Base-by-base conservation (phyloP, 2,113 vertebrate genomes). In the Hemibagrus wyckioides region DNA sequence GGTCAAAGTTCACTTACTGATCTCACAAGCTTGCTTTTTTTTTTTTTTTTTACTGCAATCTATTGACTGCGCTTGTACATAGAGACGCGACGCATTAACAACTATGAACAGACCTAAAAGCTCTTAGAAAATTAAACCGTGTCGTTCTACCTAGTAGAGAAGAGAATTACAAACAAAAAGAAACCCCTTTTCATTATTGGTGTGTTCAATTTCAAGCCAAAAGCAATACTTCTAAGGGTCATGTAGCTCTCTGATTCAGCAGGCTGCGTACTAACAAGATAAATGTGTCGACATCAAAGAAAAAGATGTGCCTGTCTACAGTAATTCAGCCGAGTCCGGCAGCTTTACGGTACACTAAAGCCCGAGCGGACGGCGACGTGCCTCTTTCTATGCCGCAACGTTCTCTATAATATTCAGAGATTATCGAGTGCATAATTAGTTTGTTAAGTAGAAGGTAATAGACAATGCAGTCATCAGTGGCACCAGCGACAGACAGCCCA, bases 201-300 rank as follows among this genome's bases (percentile, higher is more conserved):
- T 92, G 91, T 90, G 89, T 87, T 80, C 87, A 91, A 91, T 94
- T 90, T 92, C 89, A 92, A 91, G 88, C 91, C 90, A 93, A 94
- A 93, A 94, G 94, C 93, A 94, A 94, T 95, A 94, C 88, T 91
- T 93, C 92, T 94, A 94, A 95, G 93, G 92, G 92, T 94, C 93
- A 92, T 91, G 90, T 92, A 92, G 89, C 86, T 71, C 90, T 92
- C 93, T 91, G 94, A 94, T 94, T 94, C 94, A 93, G 94, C 93
- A 94, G 86, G 84, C 90, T 86, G 91, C 90, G 90, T 54, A 82
- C 90, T 92, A 92, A 92, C 90, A 82, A 90, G 90, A 93, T 93
- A 94, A 93, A 94, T 92, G 94, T 92, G 92, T 90, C 92, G 89
- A 86, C 91, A 84, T 85, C 89, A 92, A 84, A 93, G 92, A 89